Conservation (phyloP, 2,113 vertebrate genomes). For the Lichenostomus cassidix region DNA sequence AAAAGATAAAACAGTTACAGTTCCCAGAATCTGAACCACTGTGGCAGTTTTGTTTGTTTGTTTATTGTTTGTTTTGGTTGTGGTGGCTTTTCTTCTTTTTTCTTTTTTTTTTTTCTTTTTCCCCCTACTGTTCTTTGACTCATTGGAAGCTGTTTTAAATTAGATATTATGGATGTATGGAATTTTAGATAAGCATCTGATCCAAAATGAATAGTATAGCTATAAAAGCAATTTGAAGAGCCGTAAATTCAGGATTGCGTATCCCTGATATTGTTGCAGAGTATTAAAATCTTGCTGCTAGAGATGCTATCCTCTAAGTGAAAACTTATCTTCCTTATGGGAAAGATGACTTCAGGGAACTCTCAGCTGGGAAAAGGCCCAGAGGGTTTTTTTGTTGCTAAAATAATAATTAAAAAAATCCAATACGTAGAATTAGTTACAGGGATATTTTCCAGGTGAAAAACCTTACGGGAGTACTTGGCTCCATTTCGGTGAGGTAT, state of each 20-base stretch:
- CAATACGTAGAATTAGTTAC: slow-evolving; percentile 1
- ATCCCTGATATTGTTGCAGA: slow-evolving; percentile 54
- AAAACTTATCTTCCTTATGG: slow-evolving; percentile 56
- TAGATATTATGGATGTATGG: slow-evolving; percentile 30
- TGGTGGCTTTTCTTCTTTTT: not conserved
- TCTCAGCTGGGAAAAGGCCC: not conserved
- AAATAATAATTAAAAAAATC: not conserved
- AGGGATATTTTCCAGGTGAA: slow-evolving; percentile 45
- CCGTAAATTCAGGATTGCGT: slow-evolving; percentile 47
- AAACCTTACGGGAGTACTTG: slow-evolving; percentile 22
- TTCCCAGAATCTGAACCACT: not conserved
- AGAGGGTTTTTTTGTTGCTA: not conserved
- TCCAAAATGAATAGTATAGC: slow-evolving; percentile 43
- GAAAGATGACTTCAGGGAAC: slow-evolving; percentile 51
- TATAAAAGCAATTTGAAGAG: slow-evolving; percentile 57
- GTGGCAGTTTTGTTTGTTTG: not conserved
- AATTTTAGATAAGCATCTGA: slow-evolving; percentile 56
- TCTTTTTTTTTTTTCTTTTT: not conserved
- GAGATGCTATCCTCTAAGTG: slow-evolving; percentile 59
- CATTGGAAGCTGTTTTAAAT: slow-evolving; percentile 40
- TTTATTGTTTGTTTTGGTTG: not conserved
- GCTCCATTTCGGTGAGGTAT: slow-evolving; percentile 43
- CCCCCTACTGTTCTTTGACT: not conserved
- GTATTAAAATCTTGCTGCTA: slow-evolving; percentile 50
- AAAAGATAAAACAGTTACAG: not conserved